Evolutionary conservation across 1,140 invertebrate species (phyloP), one percentile per base, ranked within the genome.

Genomic region (Mya arenaria): DNA sequence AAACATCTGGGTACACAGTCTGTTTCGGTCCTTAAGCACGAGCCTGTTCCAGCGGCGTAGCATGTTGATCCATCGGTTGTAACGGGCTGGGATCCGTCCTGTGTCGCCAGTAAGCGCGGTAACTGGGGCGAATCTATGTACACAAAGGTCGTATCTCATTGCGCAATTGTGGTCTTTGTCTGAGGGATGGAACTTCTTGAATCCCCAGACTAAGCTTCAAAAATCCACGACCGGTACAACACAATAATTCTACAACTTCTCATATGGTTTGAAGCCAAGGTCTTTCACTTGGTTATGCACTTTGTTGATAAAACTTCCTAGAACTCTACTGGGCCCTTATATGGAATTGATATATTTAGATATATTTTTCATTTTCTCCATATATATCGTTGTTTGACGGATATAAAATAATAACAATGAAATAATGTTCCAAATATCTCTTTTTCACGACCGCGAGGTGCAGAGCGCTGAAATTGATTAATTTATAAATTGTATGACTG

Each of bases 41-140:
- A 69, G 66, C 34, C 41, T 69, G 32, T 69, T 69, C 66, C 41
- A 48, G 15, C 28, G n/a, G 17, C 66, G 37, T 17, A 69, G 4
- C 10, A 69, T 69, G 23, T 34, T 69, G 17, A 69, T 69, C 66
- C 39, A 69, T 10, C 66, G 66, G 8, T 44, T 6, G 34, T 69
- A 48, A 13, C 4, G 25, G 28, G 10, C 4, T 4, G 69, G 52
- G 28, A 72, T 39, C 69, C 69, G 58, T 2, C 52, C 52, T 3
- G 41, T 3, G 32, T 72, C 52, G 4, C 69, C 69, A 17, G 28
- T 56, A 1, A 72, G 4, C 17, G 69, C 69, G 1, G 58, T n/a
- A 4, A 72, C 58, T 34, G 69, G 69, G 8, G 69, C 52, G n/a
- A 72, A 72, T 8, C 69, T n/a, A n/a, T n/a, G n/a, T 1, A 72